A percentile compares a stretch with the other conserved stretches of the same genome.
phyloP scores from a whole-genome alignment of 92 coral and sea anemone genomes.

The Porites lobata region DNA sequence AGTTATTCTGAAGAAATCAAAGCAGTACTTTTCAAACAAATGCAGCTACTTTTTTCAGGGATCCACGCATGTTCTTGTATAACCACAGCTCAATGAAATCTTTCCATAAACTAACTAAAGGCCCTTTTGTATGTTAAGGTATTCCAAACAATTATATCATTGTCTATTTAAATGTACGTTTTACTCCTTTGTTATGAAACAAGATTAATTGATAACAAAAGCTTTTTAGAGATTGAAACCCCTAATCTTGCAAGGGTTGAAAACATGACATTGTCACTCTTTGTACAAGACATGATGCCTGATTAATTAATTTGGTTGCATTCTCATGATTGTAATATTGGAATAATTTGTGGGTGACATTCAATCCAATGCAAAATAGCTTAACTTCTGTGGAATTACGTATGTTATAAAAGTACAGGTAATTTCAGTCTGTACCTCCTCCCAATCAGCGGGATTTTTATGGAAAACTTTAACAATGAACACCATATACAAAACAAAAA shows the following conservation, averaged over 20 bases:
- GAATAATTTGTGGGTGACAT: conserved; percentile 16
- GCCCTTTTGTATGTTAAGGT: not conserved
- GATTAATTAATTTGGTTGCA: not conserved
- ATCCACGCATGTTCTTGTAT: too few species aligned
- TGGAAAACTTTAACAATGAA: not conserved
- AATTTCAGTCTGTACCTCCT: not conserved
- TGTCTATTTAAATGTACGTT: not conserved
- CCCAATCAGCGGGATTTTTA: not conserved
- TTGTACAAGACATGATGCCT: not conserved
- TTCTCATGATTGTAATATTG: not conserved
- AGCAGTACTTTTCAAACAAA: too few species aligned
- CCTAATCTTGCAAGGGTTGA: too few species aligned
- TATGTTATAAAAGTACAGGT: not conserved
- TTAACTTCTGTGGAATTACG: not conserved
- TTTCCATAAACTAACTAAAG: too few species aligned
- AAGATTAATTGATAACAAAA: not conserved
- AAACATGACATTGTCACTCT: too few species aligned
- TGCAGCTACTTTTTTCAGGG: too few species aligned
- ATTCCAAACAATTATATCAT: not conserved
- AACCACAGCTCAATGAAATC: too few species aligned
- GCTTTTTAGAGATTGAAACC: not conserved
- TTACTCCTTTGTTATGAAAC: not conserved
- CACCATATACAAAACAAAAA: not conserved
- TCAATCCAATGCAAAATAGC: not conserved
- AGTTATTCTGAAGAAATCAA: too few species aligned